Percentiles rank a stretch among this genome's conserved stretches.
Evolutionary conservation across 2,113 vertebrate species (phyloP).

Genomic region (Paedocypris sp.): DNA sequence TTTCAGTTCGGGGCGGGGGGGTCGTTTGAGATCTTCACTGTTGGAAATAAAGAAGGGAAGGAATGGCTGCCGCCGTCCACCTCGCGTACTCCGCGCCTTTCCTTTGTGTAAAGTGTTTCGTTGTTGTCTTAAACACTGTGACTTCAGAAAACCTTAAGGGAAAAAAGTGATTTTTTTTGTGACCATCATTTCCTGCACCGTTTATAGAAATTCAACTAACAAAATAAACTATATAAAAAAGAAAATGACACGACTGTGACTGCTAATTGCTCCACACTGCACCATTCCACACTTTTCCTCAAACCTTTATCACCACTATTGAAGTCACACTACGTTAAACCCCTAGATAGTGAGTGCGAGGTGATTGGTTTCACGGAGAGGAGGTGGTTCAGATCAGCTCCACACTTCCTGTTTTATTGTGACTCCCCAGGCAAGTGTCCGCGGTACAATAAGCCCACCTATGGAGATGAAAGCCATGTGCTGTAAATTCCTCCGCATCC

Average conservation of each 20-base stretch:
- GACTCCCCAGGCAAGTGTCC: conserved; percentile 37
- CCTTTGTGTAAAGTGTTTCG: conserved; percentile 46
- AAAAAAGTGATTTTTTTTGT: conserved; percentile 53
- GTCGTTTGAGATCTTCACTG: conserved; percentile 18
- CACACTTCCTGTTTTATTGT: conserved; percentile 48
- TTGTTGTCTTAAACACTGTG: conserved; percentile 71
- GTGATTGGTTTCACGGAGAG: not conserved
- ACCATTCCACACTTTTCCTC: too few relatives aligned
- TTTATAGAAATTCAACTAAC: conserved; percentile 73
- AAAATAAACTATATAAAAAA: conserved; percentile 65
- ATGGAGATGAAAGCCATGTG: conserved; percentile 64
- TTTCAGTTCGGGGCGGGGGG: conserved; percentile 40
- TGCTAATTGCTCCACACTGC: not conserved
- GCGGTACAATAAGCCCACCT: conserved; percentile 51
- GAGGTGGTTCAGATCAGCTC: conserved; percentile 32
- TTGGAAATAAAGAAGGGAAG: conserved; percentile 55
- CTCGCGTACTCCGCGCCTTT: conserved; percentile 47
- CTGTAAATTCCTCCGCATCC: conserved; percentile 63
- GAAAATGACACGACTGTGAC: conserved; percentile 10
- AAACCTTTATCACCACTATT: not conserved
- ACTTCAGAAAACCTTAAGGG: conserved; percentile 68
- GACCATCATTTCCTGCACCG: conserved; percentile 66
- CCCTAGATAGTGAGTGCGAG: not conserved
- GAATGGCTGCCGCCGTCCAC: conserved; percentile 44
- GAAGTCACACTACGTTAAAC: not conserved